A percentile compares a stretch with the other conserved stretches of the same genome.
Conservation (phyloP, 2,113 vertebrate species). For the Calidris pugnax region DNA sequence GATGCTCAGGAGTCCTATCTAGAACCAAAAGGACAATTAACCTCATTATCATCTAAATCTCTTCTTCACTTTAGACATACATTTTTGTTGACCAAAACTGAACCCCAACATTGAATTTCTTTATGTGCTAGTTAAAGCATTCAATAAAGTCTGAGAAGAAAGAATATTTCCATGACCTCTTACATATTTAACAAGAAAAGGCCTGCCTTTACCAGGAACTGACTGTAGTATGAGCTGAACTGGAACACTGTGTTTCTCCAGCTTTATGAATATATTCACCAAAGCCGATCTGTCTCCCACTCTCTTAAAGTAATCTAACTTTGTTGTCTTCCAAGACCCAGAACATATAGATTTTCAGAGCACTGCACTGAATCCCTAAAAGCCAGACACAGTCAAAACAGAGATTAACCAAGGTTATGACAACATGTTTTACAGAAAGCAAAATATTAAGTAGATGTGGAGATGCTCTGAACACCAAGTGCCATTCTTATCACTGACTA, state of each 20-base stretch:
- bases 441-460: not conserved
- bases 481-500: not conserved
- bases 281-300: not conserved
- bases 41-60: not conserved
- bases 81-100: not conserved
- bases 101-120: not conserved
- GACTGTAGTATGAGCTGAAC: not conserved
- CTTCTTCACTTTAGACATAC: not conserved
- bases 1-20: not conserved
- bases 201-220: not conserved
- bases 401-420: not conserved
- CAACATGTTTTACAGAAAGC: not conserved
- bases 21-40: not conserved
- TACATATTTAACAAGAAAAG: slow-evolving; percentile 12
- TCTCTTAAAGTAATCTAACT: not conserved
- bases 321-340: not conserved
- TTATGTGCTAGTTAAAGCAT: not conserved
- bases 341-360: not conserved
- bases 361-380: not conserved
- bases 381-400: not conserved
- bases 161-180: not conserved
- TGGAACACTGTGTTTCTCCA: not conserved
- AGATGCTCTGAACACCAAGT: not conserved
- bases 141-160: not conserved
- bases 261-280: not conserved